Evolutionary conservation across 1,140 invertebrate species (phyloP).

Genomic region (Babylonia areolata): DNA sequence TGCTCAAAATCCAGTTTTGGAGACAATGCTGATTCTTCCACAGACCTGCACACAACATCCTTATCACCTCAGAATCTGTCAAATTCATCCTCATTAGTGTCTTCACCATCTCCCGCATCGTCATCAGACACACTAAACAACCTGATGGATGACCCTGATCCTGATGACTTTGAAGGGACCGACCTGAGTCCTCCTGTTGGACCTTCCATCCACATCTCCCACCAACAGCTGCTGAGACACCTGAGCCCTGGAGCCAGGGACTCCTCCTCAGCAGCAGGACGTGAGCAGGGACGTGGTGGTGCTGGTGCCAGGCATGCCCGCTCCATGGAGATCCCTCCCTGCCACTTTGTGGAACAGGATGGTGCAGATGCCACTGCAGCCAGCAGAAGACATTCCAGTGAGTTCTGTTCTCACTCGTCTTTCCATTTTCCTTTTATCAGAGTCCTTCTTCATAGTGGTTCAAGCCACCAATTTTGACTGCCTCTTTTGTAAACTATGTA

Average conservation of each 20-base stretch:
- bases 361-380: background rate
- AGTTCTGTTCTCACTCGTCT: no score
- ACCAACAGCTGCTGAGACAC: background rate
- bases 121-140: slow-evolving; percentile 9
- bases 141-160: background rate
- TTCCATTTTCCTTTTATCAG: no score
- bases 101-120: background rate
- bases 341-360: background rate
- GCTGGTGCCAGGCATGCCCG: background rate
- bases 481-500: no score
- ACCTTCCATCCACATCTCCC: slow-evolving; percentile 21
- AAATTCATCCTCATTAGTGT: background rate
- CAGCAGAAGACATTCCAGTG: slow-evolving; percentile 19
- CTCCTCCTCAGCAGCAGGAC: no score
- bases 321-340: background rate
- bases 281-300: background rate
- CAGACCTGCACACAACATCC: background rate
- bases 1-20: background rate
- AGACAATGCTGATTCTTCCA: background rate
- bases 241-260: background rate
- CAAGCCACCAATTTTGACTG: no score
- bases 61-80: slow-evolving; percentile 15
- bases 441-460: no score
- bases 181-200: background rate
- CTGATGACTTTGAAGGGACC: slow-evolving; percentile 21